Conservation (phyloP, 2,797 vertebrate genomes). For the Hapalemur alaotrensis region DNA sequence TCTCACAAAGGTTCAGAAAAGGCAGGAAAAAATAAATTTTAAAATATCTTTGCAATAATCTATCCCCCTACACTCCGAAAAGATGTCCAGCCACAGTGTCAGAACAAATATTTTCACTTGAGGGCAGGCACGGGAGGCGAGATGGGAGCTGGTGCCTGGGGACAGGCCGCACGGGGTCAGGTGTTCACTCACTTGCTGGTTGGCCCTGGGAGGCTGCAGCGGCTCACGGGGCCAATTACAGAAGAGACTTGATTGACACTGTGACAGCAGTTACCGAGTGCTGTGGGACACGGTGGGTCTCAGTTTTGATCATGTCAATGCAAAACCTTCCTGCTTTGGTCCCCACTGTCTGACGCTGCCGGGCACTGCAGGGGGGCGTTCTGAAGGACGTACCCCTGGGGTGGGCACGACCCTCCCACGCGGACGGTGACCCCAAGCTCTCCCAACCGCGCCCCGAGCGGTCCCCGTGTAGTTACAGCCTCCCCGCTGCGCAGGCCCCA, state of each 20-base stretch:
- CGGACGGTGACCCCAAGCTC: background rate
- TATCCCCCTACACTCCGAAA: background rate
- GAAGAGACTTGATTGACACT: background rate
- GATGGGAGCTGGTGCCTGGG: background rate
- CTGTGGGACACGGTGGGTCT: background rate
- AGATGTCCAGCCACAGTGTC: background rate
- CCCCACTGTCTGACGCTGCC: background rate
- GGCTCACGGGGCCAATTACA: background rate
- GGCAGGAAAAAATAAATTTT: background rate
- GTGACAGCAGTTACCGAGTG: background rate
- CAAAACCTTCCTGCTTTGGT: background rate
- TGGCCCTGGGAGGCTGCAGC: background rate
- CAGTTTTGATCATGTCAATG: background rate
- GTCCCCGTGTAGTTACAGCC: background rate
- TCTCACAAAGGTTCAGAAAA: background rate
- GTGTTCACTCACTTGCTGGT: background rate
- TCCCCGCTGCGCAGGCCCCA: background rate
- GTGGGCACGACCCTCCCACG: accelerated
- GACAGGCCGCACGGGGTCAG: background rate
- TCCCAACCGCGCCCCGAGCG: background rate
- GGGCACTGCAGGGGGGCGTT: background rate
- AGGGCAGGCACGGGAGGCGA: background rate
- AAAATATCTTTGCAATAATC: background rate
- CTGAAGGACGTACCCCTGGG: background rate
- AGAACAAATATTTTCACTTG: background rate